These are phyloP conservation scores for Xyrichtys novacula DNA, from an alignment of 2,797 vertebrate genomes.

Conservation along the genomic window DNA sequence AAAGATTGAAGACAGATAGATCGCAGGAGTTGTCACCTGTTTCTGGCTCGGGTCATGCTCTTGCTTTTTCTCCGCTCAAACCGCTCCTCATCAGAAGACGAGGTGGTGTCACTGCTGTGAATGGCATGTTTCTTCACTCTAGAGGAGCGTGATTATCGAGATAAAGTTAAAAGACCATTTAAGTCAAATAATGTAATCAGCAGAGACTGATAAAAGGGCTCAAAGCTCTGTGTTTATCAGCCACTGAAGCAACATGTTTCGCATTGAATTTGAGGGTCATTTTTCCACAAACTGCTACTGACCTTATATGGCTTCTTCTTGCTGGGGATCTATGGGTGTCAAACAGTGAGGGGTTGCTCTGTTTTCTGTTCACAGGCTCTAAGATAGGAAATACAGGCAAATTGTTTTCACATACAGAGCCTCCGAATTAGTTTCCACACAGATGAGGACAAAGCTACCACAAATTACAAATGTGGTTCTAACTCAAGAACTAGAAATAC, in stretches of 20 bases:
- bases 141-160: slow-evolving; percentile 20
- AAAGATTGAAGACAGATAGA: background rate
- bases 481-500: too few species aligned
- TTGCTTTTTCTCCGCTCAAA: slow-evolving; percentile 99
- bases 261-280: background rate
- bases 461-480: too few species aligned
- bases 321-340: slow-evolving; percentile 99
- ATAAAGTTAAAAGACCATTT: slow-evolving; percentile 11
- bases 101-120: slow-evolving; percentile 99
- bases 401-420: background rate
- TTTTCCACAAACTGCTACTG: slow-evolving; percentile 13
- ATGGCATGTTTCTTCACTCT: slow-evolving; percentile 99
- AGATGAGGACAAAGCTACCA: too few species aligned
- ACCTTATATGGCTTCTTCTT: slow-evolving; percentile 99
- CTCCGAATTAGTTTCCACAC: background rate
- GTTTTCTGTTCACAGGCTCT: slow-evolving; percentile 98
- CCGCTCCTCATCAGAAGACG: slow-evolving; percentile 97
- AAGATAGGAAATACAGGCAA: slow-evolving; percentile 39
- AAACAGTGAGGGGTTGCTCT: slow-evolving; percentile 95
- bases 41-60: slow-evolving; percentile 97
- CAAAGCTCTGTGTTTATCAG: background rate
- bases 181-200: slow-evolving; percentile 3
- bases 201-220: background rate
- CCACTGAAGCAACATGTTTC: background rate
- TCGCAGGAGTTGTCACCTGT: slow-evolving; percentile 84